Base-by-base conservation (phyloP, 1,140 invertebrate species). In the Eulimnadia texana region DNA sequence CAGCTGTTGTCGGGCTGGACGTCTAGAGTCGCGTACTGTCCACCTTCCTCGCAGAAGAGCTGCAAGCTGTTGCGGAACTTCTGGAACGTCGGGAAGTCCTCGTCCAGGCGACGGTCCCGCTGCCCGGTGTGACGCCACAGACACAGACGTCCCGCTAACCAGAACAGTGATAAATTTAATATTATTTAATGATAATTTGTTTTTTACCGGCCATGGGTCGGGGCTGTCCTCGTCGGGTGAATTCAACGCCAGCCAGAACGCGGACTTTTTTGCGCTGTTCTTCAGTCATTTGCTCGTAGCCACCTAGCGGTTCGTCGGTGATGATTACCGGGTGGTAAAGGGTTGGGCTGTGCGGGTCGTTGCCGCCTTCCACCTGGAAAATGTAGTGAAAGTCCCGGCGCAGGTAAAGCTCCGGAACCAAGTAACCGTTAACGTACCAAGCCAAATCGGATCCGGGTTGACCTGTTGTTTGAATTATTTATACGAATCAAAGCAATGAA, bases 271-370 rank as follows among this genome's bases (percentile, higher is more conserved):
- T 81, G 70, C 86, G 82, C 28, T 84, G 82, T 2, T 77, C 78
- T 69, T 88, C 85, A 19, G 77, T 79, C 1, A 88, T 74, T 29
- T 82, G 77, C 67, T 88, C 86, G 62, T 84, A 87, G 0, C 88
- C 90, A 50, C 90, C 90, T 65, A 83, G 80, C 1, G 84, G 81
- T 69, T 92, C 89, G 68, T 88, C 84, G 2, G 91, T 92, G 61
- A 97, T 87, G 52, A 96, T 90, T 33, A 97, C 75, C 6, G 93
- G 93, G 78, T 97, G 92, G 74, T 95, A 95, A 68, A 82, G 80
- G 53, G 86, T 82, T 0, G 88, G 77, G 64, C 86, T 90, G 69
- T 93, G 86, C 2, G 90, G 89, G 76, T 94, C 89, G 68, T 92
- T 91, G 1, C 91, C 91, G 28, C 90, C 91, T 61, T 81, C 78